phyloP scores from a whole-genome alignment of 53 echinoderm and acorn worm species.

The Paracentrotus lividus region DNA sequence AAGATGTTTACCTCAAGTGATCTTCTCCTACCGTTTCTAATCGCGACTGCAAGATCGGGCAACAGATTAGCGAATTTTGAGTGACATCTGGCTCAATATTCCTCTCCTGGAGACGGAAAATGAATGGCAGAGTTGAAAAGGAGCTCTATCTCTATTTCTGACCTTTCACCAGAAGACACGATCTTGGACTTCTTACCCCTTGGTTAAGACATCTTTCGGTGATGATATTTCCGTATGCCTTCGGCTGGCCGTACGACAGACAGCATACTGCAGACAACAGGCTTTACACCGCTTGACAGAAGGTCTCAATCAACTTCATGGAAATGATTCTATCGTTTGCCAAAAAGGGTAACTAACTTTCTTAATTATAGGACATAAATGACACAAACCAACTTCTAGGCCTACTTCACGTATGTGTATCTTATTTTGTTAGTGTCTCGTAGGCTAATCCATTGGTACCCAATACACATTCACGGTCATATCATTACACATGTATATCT shows the following conservation, averaged over 20 bases:
- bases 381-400: too few relatives aligned
- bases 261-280: not conserved
- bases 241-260: constrained; percentile 76
- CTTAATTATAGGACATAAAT: too few relatives aligned
- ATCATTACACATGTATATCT: too few relatives aligned
- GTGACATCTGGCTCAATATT: constrained; percentile 5
- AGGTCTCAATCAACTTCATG: constrained; percentile 55
- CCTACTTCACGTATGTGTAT: too few relatives aligned
- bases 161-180: constrained; percentile 5
- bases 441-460: too few relatives aligned
- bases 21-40: constrained; percentile 10
- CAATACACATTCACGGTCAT: too few relatives aligned
- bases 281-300: constrained; percentile 23
- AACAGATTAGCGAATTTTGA: constrained; percentile 56
- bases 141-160: constrained; percentile 42
- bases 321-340: constrained; percentile 58
- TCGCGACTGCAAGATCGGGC: constrained; percentile 41
- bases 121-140: not conserved
- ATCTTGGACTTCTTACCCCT: constrained; percentile 35
- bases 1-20: constrained; percentile 27
- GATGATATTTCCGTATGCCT: constrained; percentile 80
- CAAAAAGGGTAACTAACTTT: constrained; percentile 7
- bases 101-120: not conserved
- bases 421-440: too few relatives aligned
- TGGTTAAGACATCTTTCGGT: constrained; percentile 62